These are phyloP conservation scores for Gadopsis marmoratus DNA, from an alignment of 2,797 vertebrate genomes.

Conservation along the genomic window DNA sequence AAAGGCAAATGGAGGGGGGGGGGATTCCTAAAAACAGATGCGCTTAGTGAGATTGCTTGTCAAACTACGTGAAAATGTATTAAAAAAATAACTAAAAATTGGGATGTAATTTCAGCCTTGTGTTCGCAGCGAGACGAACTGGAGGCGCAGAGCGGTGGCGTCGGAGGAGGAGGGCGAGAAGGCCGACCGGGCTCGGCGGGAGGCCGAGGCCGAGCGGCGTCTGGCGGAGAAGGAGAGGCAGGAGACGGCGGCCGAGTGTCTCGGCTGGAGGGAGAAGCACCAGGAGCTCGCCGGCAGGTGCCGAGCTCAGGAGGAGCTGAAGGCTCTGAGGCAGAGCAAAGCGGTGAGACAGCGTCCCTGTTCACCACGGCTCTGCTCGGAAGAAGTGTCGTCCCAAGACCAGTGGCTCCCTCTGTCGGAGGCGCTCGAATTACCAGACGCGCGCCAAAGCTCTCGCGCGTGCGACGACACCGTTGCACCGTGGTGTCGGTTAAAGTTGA, in stretches of 20 bases:
- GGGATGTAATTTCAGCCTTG: not conserved
- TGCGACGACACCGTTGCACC: not conserved
- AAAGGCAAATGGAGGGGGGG: not conserved
- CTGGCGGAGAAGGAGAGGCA: conserved; percentile 75
- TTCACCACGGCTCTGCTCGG: too few species aligned
- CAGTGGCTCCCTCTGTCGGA: not conserved
- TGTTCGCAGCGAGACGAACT: conserved; percentile 73
- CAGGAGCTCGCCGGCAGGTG: conserved; percentile 64
- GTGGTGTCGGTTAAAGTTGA: not conserved
- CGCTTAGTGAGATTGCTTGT: not conserved
- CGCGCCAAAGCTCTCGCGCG: not conserved
- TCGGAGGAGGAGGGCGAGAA: conserved; percentile 77
- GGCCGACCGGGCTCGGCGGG: conserved; percentile 69
- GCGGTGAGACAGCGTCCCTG: conserved; percentile 64
- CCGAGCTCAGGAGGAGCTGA: conserved; percentile 78
- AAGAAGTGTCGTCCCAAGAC: too few species aligned
- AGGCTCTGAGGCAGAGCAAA: conserved; percentile 82
- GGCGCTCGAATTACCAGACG: not conserved
- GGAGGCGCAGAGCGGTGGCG: conserved; percentile 63
- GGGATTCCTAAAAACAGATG: conserved; percentile 22
- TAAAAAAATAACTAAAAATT: too few species aligned
- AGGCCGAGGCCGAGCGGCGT: conserved; percentile 76
- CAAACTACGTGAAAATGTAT: not conserved
- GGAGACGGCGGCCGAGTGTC: conserved; percentile 78
- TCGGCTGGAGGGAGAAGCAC: conserved; percentile 81